Evolutionary conservation across 2,797 vertebrate genomes (phyloP), one percentile per base, ranked within the genome.

Genomic region (Picus viridis): DNA sequence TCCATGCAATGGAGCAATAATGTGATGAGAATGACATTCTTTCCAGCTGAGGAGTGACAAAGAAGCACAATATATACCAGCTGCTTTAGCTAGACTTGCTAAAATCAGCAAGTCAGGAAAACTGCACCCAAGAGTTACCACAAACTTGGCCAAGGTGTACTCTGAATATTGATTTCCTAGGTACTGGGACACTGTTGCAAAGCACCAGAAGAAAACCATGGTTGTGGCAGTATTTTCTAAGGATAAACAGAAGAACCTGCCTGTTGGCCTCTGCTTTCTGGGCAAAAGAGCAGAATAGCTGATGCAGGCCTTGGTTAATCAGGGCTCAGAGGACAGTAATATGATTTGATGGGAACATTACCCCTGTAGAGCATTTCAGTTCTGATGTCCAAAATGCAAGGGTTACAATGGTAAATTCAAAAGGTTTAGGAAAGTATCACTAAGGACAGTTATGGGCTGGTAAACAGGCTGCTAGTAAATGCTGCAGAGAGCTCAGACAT

Each of bases 221-320:
- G 15, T 29, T 29, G 72, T 27, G 29, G 26, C 27, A 79, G 6
- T 16, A 20, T 51, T 73, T 95, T 39, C 14, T 43, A 56, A 0
- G 1, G 41, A 51, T 58, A 63, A 92, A 58, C 16, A 65, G 64
- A 45, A 67, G 47, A 22, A 83, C 58, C 10, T 7, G 54, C 5
- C 53, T 57, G 45, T 34, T 5, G 2, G 76, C 24, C 30, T 43
- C 72, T 83, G 68, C 78, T 62, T 85, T 88, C 72, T 74, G 78
- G 30, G n/a, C 62, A 80, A 45, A 86, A 64, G 18, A 86, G 29
- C 63, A 69, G 47, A 91, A 64, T 47, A 88, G 86, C 74, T 92
- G 80, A 90, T 93, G 64, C 88, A 92, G 81, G 27, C 30, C 64
- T 90, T 69, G 53, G 71, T 78, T 86, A 92, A 91, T 84, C 83